Evolutionary conservation across 2,797 vertebrate species (phyloP), one percentile per base, ranked within the genome.

Genomic region (Bryconaethiops microstoma): DNA sequence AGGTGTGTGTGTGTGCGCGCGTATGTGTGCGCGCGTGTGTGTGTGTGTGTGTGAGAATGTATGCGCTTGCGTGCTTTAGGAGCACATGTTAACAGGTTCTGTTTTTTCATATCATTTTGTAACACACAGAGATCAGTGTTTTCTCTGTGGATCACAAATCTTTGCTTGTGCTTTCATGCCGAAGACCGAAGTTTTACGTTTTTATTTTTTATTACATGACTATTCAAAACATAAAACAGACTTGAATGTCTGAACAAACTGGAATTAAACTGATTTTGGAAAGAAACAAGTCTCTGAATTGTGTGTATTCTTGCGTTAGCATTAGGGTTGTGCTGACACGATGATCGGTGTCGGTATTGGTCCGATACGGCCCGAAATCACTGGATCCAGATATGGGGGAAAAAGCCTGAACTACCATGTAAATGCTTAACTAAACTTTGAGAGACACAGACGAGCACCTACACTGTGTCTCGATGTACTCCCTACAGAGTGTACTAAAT

Each of bases 211-310:
- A 90, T 90, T 84, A 90, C 88, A 87, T 91, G 90, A 86, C 87
- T 92, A 91, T 55, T 90, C 86, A 89, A 93, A 82, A 80, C 89
- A 74, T 42, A 40, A 19, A 45, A 45, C 6, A 7, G 35, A 82
- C 80, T 69, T 69, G 80, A 83, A 83, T 88, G 87, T 87, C 90
- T 84, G 1, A 81, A 89, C 88, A 90, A 91, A 89, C 83, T 84
- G 69, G 23, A 70, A 93, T 92, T 91, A 94, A 93, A 92, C 75
- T 74, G 80, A 68, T 93, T 92, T 93, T 91, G 85, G 83, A 90
- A 89, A 67, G 86, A 89, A 88, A 42, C 10, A 19, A 40, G 1
- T 63, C 9, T 13, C 23, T 62, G 4, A 17, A 67, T 40, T 19
- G 68, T 82, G 62, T 54, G 55, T 19, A 55, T 39, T 68, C 17